These are phyloP conservation scores for Myotis vivesi DNA, from an alignment of 2,797 vertebrate genomes.

Conservation along the genomic window DNA sequence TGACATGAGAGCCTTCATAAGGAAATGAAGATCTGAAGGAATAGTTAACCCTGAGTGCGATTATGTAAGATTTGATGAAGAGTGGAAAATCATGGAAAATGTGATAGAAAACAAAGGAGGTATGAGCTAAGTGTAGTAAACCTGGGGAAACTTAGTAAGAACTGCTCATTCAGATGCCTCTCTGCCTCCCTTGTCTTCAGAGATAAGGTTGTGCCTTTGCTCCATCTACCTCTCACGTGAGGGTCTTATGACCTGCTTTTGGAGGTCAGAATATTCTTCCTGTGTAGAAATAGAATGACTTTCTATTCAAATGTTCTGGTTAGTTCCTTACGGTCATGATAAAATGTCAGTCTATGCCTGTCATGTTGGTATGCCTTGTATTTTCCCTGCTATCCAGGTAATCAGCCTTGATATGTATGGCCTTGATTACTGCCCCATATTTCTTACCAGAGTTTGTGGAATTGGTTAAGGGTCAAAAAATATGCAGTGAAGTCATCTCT, in stretches of 20 bases:
- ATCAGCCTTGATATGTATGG: not conserved
- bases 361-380: not conserved
- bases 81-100: not conserved
- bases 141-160: not conserved
- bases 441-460: not conserved
- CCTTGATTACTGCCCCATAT: not conserved
- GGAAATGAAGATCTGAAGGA: not conserved
- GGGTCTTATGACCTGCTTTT: no score
- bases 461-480: not conserved
- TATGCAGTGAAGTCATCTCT: not conserved
- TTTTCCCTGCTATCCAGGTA: not conserved
- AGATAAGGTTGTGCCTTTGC: not conserved
- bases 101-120: not conserved
- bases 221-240: no score
- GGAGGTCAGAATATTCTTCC: no score
- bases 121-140: not conserved
- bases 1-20: not conserved
- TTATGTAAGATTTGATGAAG: not conserved
- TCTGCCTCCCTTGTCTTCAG: not conserved
- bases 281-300: not conserved
- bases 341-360: not conserved
- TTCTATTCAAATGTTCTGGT: not conserved
- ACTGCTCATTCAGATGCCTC: not conserved
- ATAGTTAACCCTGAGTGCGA: not conserved
- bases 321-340: not conserved